These are phyloP conservation scores for Ochotona curzoniae DNA, from an alignment of 2,113 vertebrate species.

Conservation along the genomic window DNA sequence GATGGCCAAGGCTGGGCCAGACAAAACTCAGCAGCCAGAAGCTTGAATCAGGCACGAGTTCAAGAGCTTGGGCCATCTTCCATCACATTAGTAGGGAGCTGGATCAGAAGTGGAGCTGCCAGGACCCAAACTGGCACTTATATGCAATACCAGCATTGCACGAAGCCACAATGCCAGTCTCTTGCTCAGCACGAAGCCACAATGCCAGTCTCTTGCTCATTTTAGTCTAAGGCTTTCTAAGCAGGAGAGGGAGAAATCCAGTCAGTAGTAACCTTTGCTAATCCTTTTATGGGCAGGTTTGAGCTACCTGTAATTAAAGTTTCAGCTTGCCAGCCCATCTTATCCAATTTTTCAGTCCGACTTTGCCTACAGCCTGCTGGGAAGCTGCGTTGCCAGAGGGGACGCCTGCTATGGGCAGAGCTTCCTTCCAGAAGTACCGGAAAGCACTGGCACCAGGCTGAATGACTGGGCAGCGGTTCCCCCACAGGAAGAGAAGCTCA, in stretches of 20 bases:
- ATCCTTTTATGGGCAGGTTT: neutral
- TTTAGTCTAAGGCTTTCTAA: neutral
- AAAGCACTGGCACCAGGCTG: neutral
- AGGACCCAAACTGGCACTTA: too few relatives aligned
- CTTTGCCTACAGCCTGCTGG: neutral
- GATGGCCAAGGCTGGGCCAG: too few relatives aligned
- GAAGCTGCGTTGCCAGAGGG: neutral
- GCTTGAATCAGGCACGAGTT: too few relatives aligned
- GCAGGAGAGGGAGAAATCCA: neutral
- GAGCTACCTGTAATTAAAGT: neutral
- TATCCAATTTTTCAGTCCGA: neutral
- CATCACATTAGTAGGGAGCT: too few relatives aligned
- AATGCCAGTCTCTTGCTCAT: neutral
- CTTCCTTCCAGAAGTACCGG: neutral
- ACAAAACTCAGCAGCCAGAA: too few relatives aligned
- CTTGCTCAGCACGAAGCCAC: too few relatives aligned
- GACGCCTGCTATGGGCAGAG: accelerated
- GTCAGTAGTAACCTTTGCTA: neutral
- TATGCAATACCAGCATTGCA: too few relatives aligned
- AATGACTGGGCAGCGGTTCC: neutral
- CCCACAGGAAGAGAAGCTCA: accelerated
- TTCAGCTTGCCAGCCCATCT: neutral
- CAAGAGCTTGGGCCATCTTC: too few relatives aligned
- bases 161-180: too few relatives aligned
- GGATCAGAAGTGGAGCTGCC: too few relatives aligned